These are phyloP conservation scores for Zygogramma bicolorata DNA, from an alignment of 2,888 invertebrate species.

Conservation along the genomic window DNA sequence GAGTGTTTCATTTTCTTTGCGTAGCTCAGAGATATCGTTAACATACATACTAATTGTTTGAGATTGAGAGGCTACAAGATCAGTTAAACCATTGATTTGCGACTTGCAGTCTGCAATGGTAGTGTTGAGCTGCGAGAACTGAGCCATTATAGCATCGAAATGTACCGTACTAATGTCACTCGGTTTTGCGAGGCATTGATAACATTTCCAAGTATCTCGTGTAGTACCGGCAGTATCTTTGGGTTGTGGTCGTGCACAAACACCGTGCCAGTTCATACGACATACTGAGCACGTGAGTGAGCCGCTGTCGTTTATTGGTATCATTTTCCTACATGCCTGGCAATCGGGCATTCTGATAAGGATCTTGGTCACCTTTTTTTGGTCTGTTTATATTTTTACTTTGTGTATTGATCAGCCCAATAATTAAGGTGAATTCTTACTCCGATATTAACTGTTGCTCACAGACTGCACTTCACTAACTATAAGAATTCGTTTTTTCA, in stretches of 20 bases:
- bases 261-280: slow-evolving; percentile 5
- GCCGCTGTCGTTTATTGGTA: slow-evolving; percentile 3
- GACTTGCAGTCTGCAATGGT: background rate
- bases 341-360: slow-evolving; percentile 5
- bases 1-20: background rate
- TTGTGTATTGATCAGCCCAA: no score
- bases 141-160: slow-evolving; percentile 2
- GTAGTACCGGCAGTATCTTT: background rate
- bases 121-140: background rate
- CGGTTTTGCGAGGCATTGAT: background rate
- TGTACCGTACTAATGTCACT: background rate
- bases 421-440: no score
- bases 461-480: no score
- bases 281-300: slow-evolving; percentile 4
- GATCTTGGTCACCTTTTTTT: no score
- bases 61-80: no score
- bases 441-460: no score
- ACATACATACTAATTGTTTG: background rate
- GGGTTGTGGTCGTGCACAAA: slow-evolving; percentile 16
- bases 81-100: background rate
- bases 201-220: slow-evolving; percentile 10
- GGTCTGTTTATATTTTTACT: no score
- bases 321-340: slow-evolving; percentile 1
- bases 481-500: no score
- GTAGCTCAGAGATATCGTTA: background rate